A percentile compares a stretch with the other conserved stretches of the same genome.
Evolutionary conservation across 2,888 invertebrate species (phyloP).

Genomic region (Camponotus fellah): DNA sequence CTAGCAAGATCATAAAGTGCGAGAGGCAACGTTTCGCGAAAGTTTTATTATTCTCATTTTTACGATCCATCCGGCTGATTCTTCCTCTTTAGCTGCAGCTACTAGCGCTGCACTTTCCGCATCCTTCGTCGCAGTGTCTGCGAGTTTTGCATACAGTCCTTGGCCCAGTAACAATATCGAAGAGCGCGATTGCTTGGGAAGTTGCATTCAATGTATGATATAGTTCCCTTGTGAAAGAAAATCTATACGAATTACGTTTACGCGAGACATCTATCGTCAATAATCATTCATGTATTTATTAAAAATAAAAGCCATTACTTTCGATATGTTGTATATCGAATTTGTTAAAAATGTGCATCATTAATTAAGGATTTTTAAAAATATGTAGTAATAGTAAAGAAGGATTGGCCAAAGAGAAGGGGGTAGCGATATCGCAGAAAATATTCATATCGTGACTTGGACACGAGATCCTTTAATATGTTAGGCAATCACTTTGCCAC

Average conservation of each 20-base stretch:
- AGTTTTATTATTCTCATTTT: constrained; percentile 82
- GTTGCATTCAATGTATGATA: constrained; percentile 7
- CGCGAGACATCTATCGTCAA: neutral
- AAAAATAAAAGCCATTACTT: neutral
- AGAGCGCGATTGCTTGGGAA: constrained; percentile 25
- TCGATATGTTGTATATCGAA: neutral
- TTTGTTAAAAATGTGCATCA: neutral
- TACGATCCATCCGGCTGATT: constrained; percentile 74
- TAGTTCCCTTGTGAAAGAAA: constrained; percentile 14
- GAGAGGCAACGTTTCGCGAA: constrained; percentile 81
- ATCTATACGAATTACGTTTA: neutral
- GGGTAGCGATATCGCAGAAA: too few relatives aligned
- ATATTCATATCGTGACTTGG: too few relatives aligned
- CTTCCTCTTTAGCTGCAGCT: constrained; percentile 20
- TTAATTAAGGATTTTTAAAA: neutral
- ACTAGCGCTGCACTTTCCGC: constrained; percentile 10
- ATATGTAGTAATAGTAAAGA: neutral
- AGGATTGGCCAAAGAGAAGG: too few relatives aligned
- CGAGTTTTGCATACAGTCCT: constrained; percentile 39
- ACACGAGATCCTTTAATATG: too few relatives aligned
- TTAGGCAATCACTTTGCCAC: too few relatives aligned
- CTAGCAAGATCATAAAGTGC: constrained; percentile 78
- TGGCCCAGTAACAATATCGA: constrained; percentile 46
- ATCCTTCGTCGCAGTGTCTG: constrained; percentile 43
- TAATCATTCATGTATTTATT: neutral